Evolutionary conservation across 2,888 invertebrate genomes (phyloP), one percentile per base, ranked within the genome.

Genomic region (Pseudanteris insignis): DNA sequence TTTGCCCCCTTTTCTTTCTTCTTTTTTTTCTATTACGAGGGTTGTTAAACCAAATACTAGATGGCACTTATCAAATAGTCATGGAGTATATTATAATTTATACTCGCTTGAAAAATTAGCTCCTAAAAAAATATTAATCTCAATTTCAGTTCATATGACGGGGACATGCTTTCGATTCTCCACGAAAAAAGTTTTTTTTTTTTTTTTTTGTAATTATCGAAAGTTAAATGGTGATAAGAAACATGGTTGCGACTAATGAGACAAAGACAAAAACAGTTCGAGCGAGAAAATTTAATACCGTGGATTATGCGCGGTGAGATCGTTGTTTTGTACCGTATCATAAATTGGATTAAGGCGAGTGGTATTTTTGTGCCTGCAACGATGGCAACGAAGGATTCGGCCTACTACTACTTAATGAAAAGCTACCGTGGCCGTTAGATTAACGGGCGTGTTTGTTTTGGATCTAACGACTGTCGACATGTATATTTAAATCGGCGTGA

Each of bases 281-380:
- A 28, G 36, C 34, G 18, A 32, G 15, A 26, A 9, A 37, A 55
- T 34, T 61, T 70, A 72, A 74, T 74, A 71, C 70, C 28, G 28
- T 21, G 70, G 72, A 73, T 74, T 73, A 72, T 53, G 64, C 60
- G 67, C 67, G 69, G 70, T 70, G 69, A 43, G 57, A 48, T 41
- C 44, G 48, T 12, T 12, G 57, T 69, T 70, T 68, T 18, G 69
- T 71, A 67, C 66, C 63, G 66, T 68, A 69, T 71, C 73, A 70
- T 73, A 73, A 75, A 74, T 72, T 71, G 74, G 71, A 74, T 73
- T 71, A 73, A 65, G 64, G 69, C 66, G 64, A 63, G 66, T 59
- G 65, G 68, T 69, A 69, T 70, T 70, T 72, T 67, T 53, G 51
- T 21, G 47, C 40, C 30, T 60, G 47, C 18, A 29, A 11, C 41